A percentile compares a stretch with the other conserved stretches of the same genome.
phyloP scores from a whole-genome alignment of 2,113 vertebrate genomes.

The Lepisosteus oculatus region DNA sequence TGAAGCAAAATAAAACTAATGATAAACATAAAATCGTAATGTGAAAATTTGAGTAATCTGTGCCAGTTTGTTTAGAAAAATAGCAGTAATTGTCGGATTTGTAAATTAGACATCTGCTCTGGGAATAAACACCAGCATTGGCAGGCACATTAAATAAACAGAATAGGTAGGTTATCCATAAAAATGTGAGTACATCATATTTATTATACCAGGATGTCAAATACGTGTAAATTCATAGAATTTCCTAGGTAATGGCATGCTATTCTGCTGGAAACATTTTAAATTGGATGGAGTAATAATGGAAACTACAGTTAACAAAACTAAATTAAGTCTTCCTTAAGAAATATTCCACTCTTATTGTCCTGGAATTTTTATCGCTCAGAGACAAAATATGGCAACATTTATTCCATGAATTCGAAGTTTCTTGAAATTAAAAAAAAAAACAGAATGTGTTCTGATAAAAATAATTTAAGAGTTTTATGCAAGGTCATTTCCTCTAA shows the following conservation, averaged over 20 bases:
- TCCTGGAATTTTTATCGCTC: neutral
- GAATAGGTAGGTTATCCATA: constrained; percentile 7
- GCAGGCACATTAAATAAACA: constrained; percentile 13
- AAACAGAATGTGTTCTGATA: too few relatives aligned
- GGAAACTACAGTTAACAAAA: neutral
- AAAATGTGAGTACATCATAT: constrained; percentile 7
- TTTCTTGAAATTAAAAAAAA: too few relatives aligned
- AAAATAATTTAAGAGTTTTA: too few relatives aligned
- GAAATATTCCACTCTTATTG: constrained; percentile 5
- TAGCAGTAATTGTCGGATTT: constrained; percentile 20
- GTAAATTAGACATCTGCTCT: constrained; percentile 29
- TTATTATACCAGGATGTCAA: constrained; percentile 9
- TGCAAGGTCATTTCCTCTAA: too few relatives aligned
- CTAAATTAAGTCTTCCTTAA: neutral
- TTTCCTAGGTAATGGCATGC: constrained; percentile 1
- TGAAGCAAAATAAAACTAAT: constrained; percentile 20
- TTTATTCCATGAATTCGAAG: too few relatives aligned
- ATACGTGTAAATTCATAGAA: constrained; percentile 3
- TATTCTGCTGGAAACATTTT: neutral
- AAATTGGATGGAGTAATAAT: neutral
- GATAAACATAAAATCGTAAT: constrained; percentile 10
- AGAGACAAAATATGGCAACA: too few relatives aligned
- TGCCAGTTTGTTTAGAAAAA: constrained; percentile 33
- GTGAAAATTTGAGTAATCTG: constrained; percentile 20
- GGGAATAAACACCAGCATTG: constrained; percentile 21